phyloP scores from a whole-genome alignment of 2,797 vertebrate species.

The Neosalanx taihuensis region DNA sequence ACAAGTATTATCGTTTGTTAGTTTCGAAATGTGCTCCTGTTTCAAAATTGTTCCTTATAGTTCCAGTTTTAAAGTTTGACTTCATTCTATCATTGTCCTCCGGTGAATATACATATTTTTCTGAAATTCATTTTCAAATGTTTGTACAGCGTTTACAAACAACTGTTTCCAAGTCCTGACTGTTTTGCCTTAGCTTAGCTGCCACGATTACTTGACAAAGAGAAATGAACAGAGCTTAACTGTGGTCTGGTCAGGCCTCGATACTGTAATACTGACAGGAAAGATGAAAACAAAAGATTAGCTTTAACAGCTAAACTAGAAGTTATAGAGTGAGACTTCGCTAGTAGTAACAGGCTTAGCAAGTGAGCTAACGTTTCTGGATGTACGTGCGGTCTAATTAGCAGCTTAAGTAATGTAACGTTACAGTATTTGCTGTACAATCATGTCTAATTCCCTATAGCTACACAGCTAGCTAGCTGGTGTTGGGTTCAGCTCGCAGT shows the following conservation, averaged over 20 bases:
- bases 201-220: slow-evolving; percentile 46
- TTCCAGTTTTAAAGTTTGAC: neutral
- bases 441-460: slow-evolving; percentile 15
- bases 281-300: slow-evolving; percentile 66
- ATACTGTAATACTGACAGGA: slow-evolving; percentile 45
- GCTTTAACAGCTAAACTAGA: slow-evolving; percentile 14
- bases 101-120: no score
- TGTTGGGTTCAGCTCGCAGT: neutral
- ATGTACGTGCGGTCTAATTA: neutral
- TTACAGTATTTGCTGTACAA: no score
- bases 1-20: no score
- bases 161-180: slow-evolving; percentile 8
- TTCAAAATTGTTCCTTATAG: neutral
- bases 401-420: neutral
- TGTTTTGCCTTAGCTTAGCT: slow-evolving; percentile 50
- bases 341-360: neutral
- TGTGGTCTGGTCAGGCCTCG: slow-evolving; percentile 56
- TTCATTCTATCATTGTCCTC: neutral
- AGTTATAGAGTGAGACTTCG: neutral
- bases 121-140: no score
- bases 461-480: slow-evolving; percentile 43
- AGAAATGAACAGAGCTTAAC: slow-evolving; percentile 14
- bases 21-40: no score
- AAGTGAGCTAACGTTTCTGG: neutral
- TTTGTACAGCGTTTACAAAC: neutral